These are phyloP conservation scores for Pollenia labialis DNA, from an alignment of 2,888 invertebrate genomes.

Conservation along the genomic window DNA sequence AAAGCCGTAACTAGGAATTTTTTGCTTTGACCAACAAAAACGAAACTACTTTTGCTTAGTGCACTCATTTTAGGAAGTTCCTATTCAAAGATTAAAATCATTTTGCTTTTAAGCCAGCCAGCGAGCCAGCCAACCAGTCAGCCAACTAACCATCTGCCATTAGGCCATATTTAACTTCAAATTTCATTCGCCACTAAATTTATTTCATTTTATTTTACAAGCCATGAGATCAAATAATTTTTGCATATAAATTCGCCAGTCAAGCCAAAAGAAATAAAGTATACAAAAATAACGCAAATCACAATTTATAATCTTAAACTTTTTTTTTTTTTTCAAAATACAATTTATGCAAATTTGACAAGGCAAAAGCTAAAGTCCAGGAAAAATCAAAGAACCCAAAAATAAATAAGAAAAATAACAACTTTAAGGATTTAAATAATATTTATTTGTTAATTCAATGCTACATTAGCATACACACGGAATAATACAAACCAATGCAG, in stretches of 20 bases:
- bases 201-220: slow-evolving; percentile 62
- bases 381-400: slow-evolving; percentile 12
- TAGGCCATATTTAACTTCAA: slow-evolving; percentile 46
- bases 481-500: slow-evolving; percentile 9
- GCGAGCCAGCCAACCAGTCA: neutral
- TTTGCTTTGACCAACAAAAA: no score
- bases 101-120: neutral
- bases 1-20: no score
- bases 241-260: slow-evolving; percentile 52
- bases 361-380: slow-evolving; percentile 57
- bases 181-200: slow-evolving; percentile 41
- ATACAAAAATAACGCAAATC: slow-evolving; percentile 52
- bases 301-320: slow-evolving; percentile 66
- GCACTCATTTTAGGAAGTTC: neutral
- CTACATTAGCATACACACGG: slow-evolving; percentile 32
- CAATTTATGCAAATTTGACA: slow-evolving; percentile 73
- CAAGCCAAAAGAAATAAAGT: slow-evolving; percentile 39
- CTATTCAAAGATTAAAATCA: slow-evolving; percentile 9
- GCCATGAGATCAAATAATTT: slow-evolving; percentile 54
- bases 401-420: slow-evolving; percentile 17
- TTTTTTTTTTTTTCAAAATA: slow-evolving; percentile 31
- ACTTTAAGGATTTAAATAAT: slow-evolving; percentile 62
- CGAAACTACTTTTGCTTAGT: no score
- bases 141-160: slow-evolving; percentile 23
- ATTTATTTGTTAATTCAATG: slow-evolving; percentile 69